Evolutionary conservation across 2,113 vertebrate genomes (phyloP), one percentile per base, ranked within the genome.

Genomic region (Bagarius yarrelli): DNA sequence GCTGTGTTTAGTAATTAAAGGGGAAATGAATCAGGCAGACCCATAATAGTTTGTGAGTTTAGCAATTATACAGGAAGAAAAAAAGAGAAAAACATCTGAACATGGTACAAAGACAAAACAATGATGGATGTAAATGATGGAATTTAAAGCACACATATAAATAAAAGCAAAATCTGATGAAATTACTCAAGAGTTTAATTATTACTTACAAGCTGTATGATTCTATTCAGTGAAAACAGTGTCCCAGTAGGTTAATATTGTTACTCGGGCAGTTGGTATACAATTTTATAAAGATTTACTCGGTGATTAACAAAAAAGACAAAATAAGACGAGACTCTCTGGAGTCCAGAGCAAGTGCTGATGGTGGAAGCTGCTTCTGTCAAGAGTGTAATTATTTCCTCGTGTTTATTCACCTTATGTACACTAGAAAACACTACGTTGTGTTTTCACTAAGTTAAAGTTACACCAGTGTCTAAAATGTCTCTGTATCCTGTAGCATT

Each of bases 211-310:
- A 52, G 55, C 57, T 61, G 27, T 4, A 63, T 73, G 44, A 80
- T 60, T 66, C 55, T 60, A 80, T 13, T 36, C 30, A 53, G 12
- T n/a, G 30, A 63, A 73, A 34, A 71, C 50, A n/a, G n/a, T 55
- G 15, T 47, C 4, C 5, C 2, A 23, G 14, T 40, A 21, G 13
- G 13, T 16, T 66, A 32, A 53, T 12, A 34, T 13, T 8, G 44
- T n/a, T 64, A 34, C 59, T 25, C 30, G 18, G 60, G 59, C 9
- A 77, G 57, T 2, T 44, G 66, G 14, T n/a, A 30, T 34, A 8
- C 4, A 69, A 25, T 23, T 40, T 40, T 66, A 25, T 36, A 30
- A 52, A 32, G 66, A 57, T 36, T 25, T 55, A 21, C 27, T 34
- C 19, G 1, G 27, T 36, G 67, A 71, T 72, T 61, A 72, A 5